Base-by-base conservation (phyloP, 2,113 vertebrate species). In the Thinocorus orbignyianus region DNA sequence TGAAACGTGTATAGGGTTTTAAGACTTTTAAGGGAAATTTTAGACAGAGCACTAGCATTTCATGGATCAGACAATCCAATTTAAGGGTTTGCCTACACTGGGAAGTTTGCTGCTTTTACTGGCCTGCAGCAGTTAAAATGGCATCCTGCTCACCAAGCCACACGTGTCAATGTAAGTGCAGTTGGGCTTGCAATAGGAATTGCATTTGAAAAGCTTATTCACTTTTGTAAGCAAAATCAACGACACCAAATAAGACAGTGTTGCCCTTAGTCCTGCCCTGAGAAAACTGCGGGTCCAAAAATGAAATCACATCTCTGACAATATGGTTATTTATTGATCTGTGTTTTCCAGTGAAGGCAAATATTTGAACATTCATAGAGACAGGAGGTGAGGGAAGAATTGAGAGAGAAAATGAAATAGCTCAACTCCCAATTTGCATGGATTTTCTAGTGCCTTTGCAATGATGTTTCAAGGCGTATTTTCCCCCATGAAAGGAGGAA, bases 11-110 rank as follows among this genome's bases (percentile, higher is more conserved):
- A 69, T 69, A 37, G 48, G 24, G 70, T 70, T 86, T 86, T 69
- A 93, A 92, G 91, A 76, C 37, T 93, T 96, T 95, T 52, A 89
- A 86, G 39, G 65, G 77, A 84, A 97, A 69, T 81, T 94, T 71
- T 81, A 95, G 93, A 76, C 88, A 95, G 86, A 93, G 91, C 70
- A 71, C 18, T 4, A 79, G 86, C 57, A 91, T 89, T 96, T 93
- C 81, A 92, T 22, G 77, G 89, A 79, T 68, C 81, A 92, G 77
- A 55, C 86, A 93, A 93, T 82, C 81, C 94, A 91, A 65, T 92
- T 91, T 71, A 84, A 95, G 73, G 25, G 65, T 37, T 64, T 95
- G 89, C 64, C 82, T 73, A 1, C 37, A 84, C 86, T 84, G 51
- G 86, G 57, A 88, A 86, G 68, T 84, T 92, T 74, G 68, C 54